Evolutionary conservation across 2,113 vertebrate species (phyloP).

Genomic region (Bufo bufo): DNA sequence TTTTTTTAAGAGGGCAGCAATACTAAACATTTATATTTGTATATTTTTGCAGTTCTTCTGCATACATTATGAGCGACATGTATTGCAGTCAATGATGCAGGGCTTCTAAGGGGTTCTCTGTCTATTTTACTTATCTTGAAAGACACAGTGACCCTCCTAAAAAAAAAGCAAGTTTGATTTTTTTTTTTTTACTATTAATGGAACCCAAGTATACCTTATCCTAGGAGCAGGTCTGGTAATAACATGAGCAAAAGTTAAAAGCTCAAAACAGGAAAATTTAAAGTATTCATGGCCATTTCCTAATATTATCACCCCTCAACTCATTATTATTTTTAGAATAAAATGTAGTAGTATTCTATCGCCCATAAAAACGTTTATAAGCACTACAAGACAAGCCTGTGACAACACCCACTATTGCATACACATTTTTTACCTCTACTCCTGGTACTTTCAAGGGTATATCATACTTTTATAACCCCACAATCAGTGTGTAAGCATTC

Average conservation of each 20-base stretch:
- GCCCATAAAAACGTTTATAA: too few species aligned
- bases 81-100: not conserved
- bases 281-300: too few species aligned
- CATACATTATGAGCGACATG: not conserved
- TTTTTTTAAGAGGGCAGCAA: not conserved
- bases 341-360: too few species aligned
- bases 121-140: not conserved
- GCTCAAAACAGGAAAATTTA: not conserved
- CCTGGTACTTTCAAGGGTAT: too few species aligned
- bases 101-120: not conserved
- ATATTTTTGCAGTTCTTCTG: not conserved
- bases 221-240: not conserved
- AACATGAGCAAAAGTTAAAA: not conserved
- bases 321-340: too few species aligned
- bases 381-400: too few species aligned
- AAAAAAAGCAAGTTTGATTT: not conserved
- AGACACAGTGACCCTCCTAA: constrained; percentile 18
- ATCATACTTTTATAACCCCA: too few species aligned
- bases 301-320: too few species aligned
- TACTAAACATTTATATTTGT: constrained; percentile 1
- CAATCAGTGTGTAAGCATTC: too few species aligned
- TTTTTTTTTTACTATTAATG: not conserved
- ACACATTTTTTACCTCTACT: too few species aligned
- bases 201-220: not conserved
- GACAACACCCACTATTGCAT: too few species aligned